These are phyloP conservation scores for Diadema setosum DNA, from an alignment of 35 echinoderm and acorn worm species.

Conservation along the genomic window DNA sequence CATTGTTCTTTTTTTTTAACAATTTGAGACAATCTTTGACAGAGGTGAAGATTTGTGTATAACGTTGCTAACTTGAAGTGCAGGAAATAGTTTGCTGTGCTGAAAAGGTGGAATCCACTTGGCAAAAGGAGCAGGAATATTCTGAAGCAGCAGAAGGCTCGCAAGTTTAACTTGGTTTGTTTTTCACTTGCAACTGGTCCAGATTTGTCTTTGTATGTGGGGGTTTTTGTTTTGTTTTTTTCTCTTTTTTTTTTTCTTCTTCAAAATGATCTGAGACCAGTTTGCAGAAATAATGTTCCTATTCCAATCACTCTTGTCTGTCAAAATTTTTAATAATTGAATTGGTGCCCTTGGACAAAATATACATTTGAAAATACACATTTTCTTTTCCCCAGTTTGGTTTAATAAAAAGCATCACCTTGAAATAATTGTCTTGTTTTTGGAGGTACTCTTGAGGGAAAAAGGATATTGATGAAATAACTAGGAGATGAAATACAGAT, in stretches of 20 bases:
- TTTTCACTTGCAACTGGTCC: neutral
- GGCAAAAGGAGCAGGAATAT: conserved; percentile 1
- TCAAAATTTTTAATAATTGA: neutral
- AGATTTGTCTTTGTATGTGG: no score
- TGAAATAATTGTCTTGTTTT: no score
- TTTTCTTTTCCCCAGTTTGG: neutral
- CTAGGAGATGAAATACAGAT: no score
- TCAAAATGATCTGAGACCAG: neutral
- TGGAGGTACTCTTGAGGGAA: no score
- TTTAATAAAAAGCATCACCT: no score
- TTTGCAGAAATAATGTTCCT: neutral
- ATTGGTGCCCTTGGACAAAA: neutral
- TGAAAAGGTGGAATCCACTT: neutral
- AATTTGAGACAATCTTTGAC: neutral
- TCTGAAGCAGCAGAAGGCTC: neutral
- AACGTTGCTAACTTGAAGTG: neutral
- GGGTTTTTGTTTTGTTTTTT: no score
- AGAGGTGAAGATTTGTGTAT: neutral
- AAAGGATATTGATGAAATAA: no score
- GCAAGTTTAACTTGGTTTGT: conserved; percentile 15
- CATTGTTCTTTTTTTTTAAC: no score
- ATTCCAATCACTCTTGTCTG: neutral
- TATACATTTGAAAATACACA: neutral
- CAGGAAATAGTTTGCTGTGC: conserved; percentile 11
- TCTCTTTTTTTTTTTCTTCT: no score